These are phyloP conservation scores for Apodemia mormo DNA, from an alignment of 2,888 invertebrate species.

Conservation along the genomic window DNA sequence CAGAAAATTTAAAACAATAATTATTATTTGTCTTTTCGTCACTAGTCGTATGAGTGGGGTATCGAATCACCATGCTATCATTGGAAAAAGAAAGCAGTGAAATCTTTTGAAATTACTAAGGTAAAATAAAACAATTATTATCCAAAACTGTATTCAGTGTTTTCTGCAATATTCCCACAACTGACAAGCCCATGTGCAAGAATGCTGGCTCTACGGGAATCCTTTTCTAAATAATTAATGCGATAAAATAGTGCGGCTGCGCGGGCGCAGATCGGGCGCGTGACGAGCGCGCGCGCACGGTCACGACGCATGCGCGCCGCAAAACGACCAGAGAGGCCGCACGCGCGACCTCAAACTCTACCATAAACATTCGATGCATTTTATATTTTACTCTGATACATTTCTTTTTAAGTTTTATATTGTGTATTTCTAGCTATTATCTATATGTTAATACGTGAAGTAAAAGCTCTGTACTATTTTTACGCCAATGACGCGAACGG, in stretches of 20 bases:
- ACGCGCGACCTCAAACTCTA: conserved; percentile 64
- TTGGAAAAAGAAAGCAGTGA: too few relatives aligned
- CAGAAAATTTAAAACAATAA: too few relatives aligned
- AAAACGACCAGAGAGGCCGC: conserved; percentile 63
- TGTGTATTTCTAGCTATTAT: not conserved
- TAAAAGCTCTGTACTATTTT: too few relatives aligned
- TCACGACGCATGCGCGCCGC: conserved; percentile 74
- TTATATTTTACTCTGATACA: conserved; percentile 35
- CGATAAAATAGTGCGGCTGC: conserved; percentile 78
- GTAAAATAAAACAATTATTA: not conserved
- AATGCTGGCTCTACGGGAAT: conserved; percentile 68
- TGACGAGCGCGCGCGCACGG: conserved; percentile 76
- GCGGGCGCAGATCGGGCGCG: conserved; percentile 63
- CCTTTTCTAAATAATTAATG: conserved; percentile 81
- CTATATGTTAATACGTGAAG: too few relatives aligned
- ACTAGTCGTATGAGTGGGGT: too few relatives aligned
- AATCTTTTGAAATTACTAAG: too few relatives aligned
- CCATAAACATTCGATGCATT: conserved; percentile 27
- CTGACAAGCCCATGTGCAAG: conserved; percentile 55
- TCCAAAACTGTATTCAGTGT: not conserved
- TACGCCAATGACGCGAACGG: too few relatives aligned
- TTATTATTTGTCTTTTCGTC: too few relatives aligned
- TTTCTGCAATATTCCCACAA: conserved; percentile 55
- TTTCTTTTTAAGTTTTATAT: conserved; percentile 33
- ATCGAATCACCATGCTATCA: too few relatives aligned